Evolutionary conservation across 2,113 vertebrate species (phyloP).

Genomic region (Craseonycteris thonglongyai): DNA sequence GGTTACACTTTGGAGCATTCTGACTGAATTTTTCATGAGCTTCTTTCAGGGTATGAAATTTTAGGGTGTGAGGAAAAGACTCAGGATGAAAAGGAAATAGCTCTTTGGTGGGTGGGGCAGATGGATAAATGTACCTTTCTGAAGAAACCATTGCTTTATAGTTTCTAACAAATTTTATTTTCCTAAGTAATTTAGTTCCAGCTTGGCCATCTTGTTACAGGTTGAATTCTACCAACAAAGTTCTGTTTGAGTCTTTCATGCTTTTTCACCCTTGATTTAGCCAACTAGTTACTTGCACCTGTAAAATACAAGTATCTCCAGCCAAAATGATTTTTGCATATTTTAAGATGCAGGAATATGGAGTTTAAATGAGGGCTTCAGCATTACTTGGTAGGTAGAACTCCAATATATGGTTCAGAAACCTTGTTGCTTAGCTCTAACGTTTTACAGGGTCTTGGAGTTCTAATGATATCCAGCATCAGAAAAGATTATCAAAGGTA

Average conservation of each 20-base stretch:
- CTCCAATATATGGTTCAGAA: background rate
- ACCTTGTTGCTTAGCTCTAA: background rate
- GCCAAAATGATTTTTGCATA: background rate
- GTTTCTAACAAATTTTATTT: background rate
- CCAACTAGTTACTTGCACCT: background rate
- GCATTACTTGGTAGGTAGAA: background rate
- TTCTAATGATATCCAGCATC: background rate
- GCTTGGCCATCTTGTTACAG: background rate
- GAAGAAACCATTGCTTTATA: background rate
- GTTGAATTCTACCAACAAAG: background rate
- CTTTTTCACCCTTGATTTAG: background rate
- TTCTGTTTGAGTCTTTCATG: background rate
- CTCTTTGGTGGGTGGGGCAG: background rate
- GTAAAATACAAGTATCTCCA: background rate
- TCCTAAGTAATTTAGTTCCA: background rate
- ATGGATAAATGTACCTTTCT: background rate
- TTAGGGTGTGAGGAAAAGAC: background rate
- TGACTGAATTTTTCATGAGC: background rate
- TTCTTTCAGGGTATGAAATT: background rate
- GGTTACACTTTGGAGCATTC: background rate
- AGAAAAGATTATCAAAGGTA: background rate
- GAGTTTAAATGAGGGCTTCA: background rate
- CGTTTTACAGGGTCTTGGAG: background rate
- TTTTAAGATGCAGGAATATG: background rate
- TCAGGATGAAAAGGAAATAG: background rate